These are phyloP conservation scores for Trichopoda pennipes DNA, from an alignment of 2,888 invertebrate species.

Conservation along the genomic window DNA sequence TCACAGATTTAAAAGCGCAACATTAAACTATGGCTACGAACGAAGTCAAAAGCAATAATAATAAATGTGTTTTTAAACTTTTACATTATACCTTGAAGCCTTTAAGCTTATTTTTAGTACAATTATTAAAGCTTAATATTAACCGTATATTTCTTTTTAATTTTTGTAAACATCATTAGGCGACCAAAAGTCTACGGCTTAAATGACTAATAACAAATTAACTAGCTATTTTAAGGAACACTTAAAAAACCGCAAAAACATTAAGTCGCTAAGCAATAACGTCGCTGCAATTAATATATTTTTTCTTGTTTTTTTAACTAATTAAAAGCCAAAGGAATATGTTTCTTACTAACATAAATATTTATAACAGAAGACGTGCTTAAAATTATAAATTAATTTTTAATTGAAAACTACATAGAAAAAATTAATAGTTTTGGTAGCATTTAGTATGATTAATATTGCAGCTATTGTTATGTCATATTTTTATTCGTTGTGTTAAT, in stretches of 20 bases:
- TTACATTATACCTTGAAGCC: slow-evolving; percentile 59
- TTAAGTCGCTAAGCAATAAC: slow-evolving; percentile 41
- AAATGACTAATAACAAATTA: slow-evolving; percentile 35
- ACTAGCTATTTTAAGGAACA: neutral
- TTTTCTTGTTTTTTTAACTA: slow-evolving; percentile 2
- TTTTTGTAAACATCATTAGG: slow-evolving; percentile 42
- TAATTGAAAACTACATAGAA: slow-evolving; percentile 30
- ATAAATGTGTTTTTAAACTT: slow-evolving; percentile 59
- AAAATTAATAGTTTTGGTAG: neutral
- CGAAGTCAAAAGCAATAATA: slow-evolving; percentile 4
- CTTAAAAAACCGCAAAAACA: slow-evolving; percentile 4
- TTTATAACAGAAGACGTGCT: slow-evolving; percentile 44
- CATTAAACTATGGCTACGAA: neutral
- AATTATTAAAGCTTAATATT: slow-evolving; percentile 46
- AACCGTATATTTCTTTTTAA: neutral
- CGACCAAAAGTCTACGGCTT: slow-evolving; percentile 61
- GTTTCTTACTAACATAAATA: slow-evolving; percentile 8
- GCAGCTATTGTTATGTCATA: too few relatives aligned
- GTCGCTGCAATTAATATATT: slow-evolving; percentile 33
- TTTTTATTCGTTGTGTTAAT: too few relatives aligned
- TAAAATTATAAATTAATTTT: slow-evolving; percentile 30
- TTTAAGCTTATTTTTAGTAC: slow-evolving; percentile 47
- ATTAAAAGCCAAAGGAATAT: slow-evolving; percentile 37
- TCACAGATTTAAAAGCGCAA: neutral
- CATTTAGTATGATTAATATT: too few relatives aligned